Conservation (phyloP, 2,888 invertebrate species). For the Platycheirus albimanus region DNA sequence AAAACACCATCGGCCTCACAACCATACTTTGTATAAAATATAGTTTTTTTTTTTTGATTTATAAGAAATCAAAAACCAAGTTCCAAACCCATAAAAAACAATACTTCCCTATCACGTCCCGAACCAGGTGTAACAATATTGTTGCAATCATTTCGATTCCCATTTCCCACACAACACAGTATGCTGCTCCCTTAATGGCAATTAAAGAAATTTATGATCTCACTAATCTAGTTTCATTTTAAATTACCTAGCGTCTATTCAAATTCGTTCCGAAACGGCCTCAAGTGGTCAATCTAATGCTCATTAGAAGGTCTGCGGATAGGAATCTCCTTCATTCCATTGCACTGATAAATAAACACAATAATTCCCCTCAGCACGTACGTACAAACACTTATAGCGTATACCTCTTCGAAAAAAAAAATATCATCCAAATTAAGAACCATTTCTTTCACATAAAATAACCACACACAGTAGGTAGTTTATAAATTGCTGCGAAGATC, state of each 20-base stretch:
- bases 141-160: slow-evolving; percentile 28
- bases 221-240: slow-evolving; percentile 66
- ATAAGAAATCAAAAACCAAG: too few relatives aligned
- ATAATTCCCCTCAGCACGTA: slow-evolving; percentile 54
- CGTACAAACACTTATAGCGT: too few relatives aligned
- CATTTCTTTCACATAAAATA: slow-evolving; percentile 32
- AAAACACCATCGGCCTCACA: too few relatives aligned
- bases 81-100: too few relatives aligned
- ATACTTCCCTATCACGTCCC: too few relatives aligned
- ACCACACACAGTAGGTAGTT: slow-evolving; percentile 1
- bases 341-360: slow-evolving; percentile 24
- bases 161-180: too few relatives aligned
- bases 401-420: slow-evolving; percentile 38
- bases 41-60: too few relatives aligned
- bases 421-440: slow-evolving; percentile 52
- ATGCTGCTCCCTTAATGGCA: slow-evolving; percentile 16
- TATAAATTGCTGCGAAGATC: slow-evolving; percentile 9
- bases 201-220: slow-evolving; percentile 70
- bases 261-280: slow-evolving; percentile 64
- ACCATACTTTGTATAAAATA: too few relatives aligned
- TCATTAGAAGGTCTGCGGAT: slow-evolving; percentile 70
- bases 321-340: slow-evolving; percentile 41
- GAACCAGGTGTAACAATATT: slow-evolving; percentile 42
- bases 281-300: slow-evolving; percentile 73
- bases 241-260: slow-evolving; percentile 50